phyloP scores from a whole-genome alignment of 2,113 vertebrate genomes.

The Cyphomyrus discorhynchus region DNA sequence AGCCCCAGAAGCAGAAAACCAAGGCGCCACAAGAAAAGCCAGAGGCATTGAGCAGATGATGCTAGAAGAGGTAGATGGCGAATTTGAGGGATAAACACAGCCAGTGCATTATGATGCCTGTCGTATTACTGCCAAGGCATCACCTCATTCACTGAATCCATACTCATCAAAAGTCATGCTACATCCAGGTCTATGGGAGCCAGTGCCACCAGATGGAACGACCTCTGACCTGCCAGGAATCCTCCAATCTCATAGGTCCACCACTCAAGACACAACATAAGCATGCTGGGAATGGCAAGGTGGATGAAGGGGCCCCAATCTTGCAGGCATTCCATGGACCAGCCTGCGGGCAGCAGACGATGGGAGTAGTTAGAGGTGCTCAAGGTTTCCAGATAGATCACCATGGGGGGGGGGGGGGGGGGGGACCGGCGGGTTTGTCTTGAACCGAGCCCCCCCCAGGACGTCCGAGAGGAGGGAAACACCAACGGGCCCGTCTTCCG shows the following conservation, averaged over 20 bases:
- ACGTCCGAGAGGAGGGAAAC: too few species aligned
- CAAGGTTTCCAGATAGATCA: background rate
- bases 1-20: background rate
- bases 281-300: conserved; percentile 76
- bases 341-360: conserved; percentile 52
- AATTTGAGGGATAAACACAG: background rate
- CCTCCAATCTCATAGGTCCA: conserved; percentile 80
- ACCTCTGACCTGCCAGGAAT: conserved; percentile 68
- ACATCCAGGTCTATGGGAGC: background rate
- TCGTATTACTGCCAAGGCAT: background rate
- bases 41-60: background rate
- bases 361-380: background rate
- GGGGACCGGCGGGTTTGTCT: too few species aligned
- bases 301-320: conserved; percentile 70
- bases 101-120: background rate
- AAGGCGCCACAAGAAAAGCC: background rate
- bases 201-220: background rate
- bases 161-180: background rate
- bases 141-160: background rate
- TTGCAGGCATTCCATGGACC: conserved; percentile 71
- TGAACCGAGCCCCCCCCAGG: too few species aligned
- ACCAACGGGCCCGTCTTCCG: too few species aligned
- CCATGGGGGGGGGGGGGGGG: background rate
- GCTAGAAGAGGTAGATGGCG: background rate
- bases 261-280: conserved; percentile 81